Conservation (phyloP, 1,140 invertebrate species). For the Tetramorium parvispinum region DNA sequence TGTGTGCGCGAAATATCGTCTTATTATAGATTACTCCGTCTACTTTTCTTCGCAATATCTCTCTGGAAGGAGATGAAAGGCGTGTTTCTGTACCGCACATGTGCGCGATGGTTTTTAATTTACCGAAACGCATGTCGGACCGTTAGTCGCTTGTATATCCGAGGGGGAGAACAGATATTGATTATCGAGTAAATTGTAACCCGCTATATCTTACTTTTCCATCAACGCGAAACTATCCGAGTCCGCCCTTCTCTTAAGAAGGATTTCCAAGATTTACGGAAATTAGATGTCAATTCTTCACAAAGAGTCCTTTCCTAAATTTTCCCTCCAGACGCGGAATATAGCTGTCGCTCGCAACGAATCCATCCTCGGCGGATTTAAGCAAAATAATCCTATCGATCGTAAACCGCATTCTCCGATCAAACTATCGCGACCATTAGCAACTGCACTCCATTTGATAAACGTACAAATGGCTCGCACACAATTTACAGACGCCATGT, state of each 20-base stretch:
- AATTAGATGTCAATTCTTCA: slow-evolving; percentile 58
- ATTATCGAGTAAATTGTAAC: slow-evolving; percentile 52
- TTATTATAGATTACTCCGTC: slow-evolving; percentile 20
- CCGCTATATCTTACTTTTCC: background rate
- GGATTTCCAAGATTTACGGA: slow-evolving; percentile 30
- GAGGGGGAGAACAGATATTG: slow-evolving; percentile 23
- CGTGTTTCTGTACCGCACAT: background rate
- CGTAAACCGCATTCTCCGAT: slow-evolving; percentile 57
- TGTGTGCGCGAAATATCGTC: background rate
- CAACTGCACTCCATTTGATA: slow-evolving; percentile 54
- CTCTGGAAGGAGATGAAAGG: background rate
- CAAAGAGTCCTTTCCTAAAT: slow-evolving; percentile 44
- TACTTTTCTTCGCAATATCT: background rate
- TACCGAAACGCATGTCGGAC: background rate
- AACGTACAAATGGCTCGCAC: slow-evolving; percentile 56
- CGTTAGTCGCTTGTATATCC: background rate
- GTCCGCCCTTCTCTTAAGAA: slow-evolving; percentile 2
- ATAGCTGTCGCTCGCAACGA: slow-evolving; percentile 4
- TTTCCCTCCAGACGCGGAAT: slow-evolving; percentile 1
- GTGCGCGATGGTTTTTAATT: slow-evolving; percentile 45
- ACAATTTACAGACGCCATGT: slow-evolving; percentile 52
- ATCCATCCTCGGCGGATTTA: slow-evolving; percentile 11
- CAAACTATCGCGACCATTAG: slow-evolving; percentile 56
- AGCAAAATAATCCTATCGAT: slow-evolving; percentile 45
- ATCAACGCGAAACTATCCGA: slow-evolving; percentile 5